Conservation (phyloP, 2,113 vertebrate genomes). For the Microtus richardsoni region DNA sequence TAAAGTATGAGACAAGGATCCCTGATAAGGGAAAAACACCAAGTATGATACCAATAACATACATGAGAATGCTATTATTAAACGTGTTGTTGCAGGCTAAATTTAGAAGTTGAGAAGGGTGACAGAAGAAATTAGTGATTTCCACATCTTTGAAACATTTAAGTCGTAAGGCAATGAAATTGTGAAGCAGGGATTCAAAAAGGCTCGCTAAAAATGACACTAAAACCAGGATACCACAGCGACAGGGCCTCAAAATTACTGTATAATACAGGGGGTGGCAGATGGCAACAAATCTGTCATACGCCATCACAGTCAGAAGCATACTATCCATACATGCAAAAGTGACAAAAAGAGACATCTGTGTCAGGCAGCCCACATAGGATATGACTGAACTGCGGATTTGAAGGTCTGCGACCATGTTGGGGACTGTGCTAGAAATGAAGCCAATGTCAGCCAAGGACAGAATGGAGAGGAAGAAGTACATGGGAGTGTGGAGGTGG, state of each 20-base stretch:
- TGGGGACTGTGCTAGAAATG: background rate
- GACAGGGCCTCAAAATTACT: background rate
- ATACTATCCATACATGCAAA: background rate
- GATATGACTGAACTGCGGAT: background rate
- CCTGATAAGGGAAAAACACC: background rate
- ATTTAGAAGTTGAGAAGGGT: background rate
- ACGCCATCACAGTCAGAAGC: background rate
- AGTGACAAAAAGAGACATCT: background rate
- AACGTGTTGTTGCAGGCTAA: background rate
- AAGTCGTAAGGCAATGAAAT: background rate
- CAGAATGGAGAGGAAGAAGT: background rate
- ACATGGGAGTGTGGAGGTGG: background rate
- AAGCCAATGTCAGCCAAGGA: background rate
- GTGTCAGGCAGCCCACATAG: background rate
- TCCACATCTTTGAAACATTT: background rate
- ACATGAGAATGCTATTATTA: background rate
- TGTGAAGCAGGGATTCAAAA: background rate
- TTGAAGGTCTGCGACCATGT: background rate
- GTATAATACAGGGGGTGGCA: background rate
- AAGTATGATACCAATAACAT: background rate
- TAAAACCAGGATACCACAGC: background rate
- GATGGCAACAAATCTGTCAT: background rate
- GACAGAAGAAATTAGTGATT: background rate
- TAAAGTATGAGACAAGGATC: background rate
- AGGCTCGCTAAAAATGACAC: background rate